Base-by-base conservation (phyloP, 1,140 invertebrate genomes). In the Streblospio benedicti region DNA sequence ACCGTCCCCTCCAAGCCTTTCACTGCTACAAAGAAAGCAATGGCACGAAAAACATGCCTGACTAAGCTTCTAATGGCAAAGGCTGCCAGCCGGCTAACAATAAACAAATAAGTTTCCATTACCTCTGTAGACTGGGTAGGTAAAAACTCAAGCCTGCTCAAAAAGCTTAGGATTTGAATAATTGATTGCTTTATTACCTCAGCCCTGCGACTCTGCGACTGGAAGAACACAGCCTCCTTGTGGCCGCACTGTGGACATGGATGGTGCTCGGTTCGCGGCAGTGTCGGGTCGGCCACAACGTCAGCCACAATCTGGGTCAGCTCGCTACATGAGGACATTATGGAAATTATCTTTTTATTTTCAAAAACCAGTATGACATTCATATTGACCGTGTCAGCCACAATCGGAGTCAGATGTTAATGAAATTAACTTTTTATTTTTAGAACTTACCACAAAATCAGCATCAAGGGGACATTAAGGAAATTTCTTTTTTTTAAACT, bases 221-320 rank as follows among this genome's bases (percentile, higher is more conserved):
- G 91, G 72, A 94, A 91, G 71, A 91, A 91, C 5, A 97, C 93
- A 1, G 93, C 89, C 76, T 97, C 93, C 68, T 88, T 82, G 70
- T 97, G 87, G 51, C 84, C 85, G 78, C 97, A 99, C 75, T 93
- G 92, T 9, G 94, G 94, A 80, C 96, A 99, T 27, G 91, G 90
- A 79, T 99, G 96, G 71, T 99, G 94, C 74, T 97, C 93, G 1
- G 96, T 98, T 64, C 94, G 84, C 6, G 97, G 97, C 59, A 99
- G 78, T 16, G 97, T 99, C 20, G 96, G 96, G 76, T 99, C 96
- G 32, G 93, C 93, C 62, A 97, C 92, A 0, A 98, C 94, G 78
- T 99, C 96, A 4, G 92, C 88, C 45, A 96, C 91, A 69, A 99
- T 98, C 77, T 98, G 94, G 0, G 94, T 97, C 58, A 99, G 78